phyloP scores from a whole-genome alignment of 2,888 invertebrate species.

The Tachina lurida region DNA sequence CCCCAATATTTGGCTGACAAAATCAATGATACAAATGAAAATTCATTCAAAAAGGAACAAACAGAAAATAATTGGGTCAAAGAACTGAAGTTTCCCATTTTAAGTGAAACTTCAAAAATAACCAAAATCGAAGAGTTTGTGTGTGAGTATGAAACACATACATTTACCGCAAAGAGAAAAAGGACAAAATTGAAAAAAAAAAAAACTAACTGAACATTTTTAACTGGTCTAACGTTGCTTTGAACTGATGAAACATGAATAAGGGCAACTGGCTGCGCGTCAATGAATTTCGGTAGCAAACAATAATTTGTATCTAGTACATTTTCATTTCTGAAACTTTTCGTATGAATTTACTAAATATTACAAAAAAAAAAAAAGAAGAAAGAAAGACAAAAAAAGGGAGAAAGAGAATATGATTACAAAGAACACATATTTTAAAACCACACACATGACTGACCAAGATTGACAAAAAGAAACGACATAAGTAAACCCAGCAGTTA shows the following conservation, averaged over 20 bases:
- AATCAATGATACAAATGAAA: neutral
- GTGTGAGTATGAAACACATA: neutral
- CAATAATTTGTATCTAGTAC: slow-evolving; percentile 10
- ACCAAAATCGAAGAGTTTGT: neutral
- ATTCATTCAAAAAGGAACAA: slow-evolving; percentile 10
- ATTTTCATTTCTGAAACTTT: slow-evolving; percentile 16
- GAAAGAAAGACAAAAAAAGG: neutral
- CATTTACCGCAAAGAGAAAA: neutral
- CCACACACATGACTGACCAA: slow-evolving; percentile 63
- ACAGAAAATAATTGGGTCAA: slow-evolving; percentile 51
- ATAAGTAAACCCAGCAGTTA: neutral
- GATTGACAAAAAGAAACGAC: slow-evolving; percentile 25
- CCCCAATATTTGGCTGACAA: slow-evolving; percentile 3
- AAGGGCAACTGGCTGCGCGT: slow-evolving; percentile 28
- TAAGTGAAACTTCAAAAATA: slow-evolving; percentile 55
- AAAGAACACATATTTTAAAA: slow-evolving; percentile 17
- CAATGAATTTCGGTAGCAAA: slow-evolving; percentile 56
- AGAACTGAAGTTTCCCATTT: slow-evolving; percentile 60
- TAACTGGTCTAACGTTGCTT: slow-evolving; percentile 4
- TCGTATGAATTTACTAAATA: slow-evolving; percentile 35
- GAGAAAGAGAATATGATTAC: neutral
- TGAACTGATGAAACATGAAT: slow-evolving; percentile 56
- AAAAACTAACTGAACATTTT: slow-evolving; percentile 20
- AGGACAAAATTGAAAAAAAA: slow-evolving; percentile 23
- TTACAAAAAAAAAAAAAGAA: slow-evolving; percentile 2